Base-by-base conservation (phyloP, 2,113 vertebrate genomes). In the Embiotoca jacksoni region DNA sequence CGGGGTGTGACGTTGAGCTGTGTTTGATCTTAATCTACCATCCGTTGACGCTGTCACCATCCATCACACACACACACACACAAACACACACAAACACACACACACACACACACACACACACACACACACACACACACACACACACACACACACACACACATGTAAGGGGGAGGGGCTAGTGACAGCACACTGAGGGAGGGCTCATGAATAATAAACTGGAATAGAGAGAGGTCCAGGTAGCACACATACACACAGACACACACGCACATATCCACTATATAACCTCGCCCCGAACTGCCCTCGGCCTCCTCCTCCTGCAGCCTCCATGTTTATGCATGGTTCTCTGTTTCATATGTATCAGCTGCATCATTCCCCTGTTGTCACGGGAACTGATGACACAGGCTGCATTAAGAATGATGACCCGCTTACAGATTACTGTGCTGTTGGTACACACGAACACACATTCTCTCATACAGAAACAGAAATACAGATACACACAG, bases 271-370 rank as follows among this genome's bases (percentile, higher is more conserved):
- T 53, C 32, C 61, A 54, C 84, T 66, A 70, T 80, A 95, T 96
- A 96, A 96, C 96, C 96, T 95, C 94, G 93, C 95, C 95, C 92
- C 89, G 93, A 60, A 56, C 68, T 90, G 95, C 96, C 96, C 96
- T 94, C 93, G 91, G 85, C 74, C 89, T 78, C 87, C 82, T 78
- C 78, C 64, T 70, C 74, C 78, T 80, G 70, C 74, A 50, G 76
- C 63, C 94, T 64, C 95, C 96, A 98, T 99, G 97, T 98, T 98
- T 99, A 99, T 99, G 97, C 97, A 99, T 98, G 96, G 95, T 92
- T 95, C 95, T 95, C 96, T 97, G 96, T 98, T 99, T 99, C 96
- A 99, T 99, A 99, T 98, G 97, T 98, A 98, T 97, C 97, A 95
- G 96, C 95, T 95, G 93, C 95, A 97, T 97, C 96, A 96, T 97